Evolutionary conservation across 2,113 vertebrate genomes (phyloP).

Genomic region (Nerophis lumbriciformis): DNA sequence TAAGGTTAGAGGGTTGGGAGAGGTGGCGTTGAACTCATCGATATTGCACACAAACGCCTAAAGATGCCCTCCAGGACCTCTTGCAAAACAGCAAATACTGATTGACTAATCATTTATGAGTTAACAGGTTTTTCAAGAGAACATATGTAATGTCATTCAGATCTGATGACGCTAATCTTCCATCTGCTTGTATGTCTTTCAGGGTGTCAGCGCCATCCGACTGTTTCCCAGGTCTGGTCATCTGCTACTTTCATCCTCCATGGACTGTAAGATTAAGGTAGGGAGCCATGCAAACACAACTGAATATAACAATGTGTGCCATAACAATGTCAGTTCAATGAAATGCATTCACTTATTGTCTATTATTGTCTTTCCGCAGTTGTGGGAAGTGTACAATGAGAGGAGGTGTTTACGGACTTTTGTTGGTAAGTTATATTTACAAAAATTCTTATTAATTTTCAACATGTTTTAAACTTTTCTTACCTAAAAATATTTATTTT

Average conservation of each 20-base stretch:
- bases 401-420: constrained; percentile 91
- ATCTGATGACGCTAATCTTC: neutral
- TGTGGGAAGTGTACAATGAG: constrained; percentile 98
- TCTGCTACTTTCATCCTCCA: constrained; percentile 89
- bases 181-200: constrained; percentile 4
- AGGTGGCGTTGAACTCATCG: neutral
- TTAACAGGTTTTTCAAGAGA: neutral
- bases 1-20: constrained; percentile 73
- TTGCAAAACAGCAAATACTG: neutral
- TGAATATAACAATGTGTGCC: neutral
- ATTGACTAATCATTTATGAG: neutral
- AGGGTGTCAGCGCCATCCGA: constrained; percentile 96
- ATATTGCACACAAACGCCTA: neutral
- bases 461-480: too few relatives aligned
- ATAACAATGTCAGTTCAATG: neutral
- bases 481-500: too few relatives aligned
- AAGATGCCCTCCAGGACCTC: neutral
- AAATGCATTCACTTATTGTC: neutral
- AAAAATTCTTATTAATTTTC: too few relatives aligned
- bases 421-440: constrained; percentile 78
- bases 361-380: constrained; percentile 54
- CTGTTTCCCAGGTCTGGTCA: constrained; percentile 93
- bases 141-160: neutral
- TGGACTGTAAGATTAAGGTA: constrained; percentile 99
- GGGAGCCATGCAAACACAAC: neutral